These are phyloP conservation scores for Dallia pectoralis DNA, from an alignment of 2,797 vertebrate genomes.

Conservation along the genomic window DNA sequence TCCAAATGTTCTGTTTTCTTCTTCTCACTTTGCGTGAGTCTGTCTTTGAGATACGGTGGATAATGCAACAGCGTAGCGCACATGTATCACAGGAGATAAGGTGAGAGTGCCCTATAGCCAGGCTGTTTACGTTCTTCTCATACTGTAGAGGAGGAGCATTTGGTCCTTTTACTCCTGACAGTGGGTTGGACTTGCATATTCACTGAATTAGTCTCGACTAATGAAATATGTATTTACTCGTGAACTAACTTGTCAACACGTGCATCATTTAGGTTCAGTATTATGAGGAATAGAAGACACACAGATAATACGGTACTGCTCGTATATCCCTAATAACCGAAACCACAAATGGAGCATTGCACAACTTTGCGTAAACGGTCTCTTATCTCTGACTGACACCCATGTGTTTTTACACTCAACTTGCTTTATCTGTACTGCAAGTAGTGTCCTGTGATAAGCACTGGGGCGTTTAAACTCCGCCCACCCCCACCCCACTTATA, in stretches of 20 bases:
- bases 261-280: neutral
- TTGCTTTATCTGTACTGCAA: conserved; percentile 63
- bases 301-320: neutral
- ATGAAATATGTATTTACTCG: neutral
- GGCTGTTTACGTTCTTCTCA: conserved; percentile 68
- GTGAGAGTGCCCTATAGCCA: neutral
- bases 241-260: neutral
- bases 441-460: conserved; percentile 50
- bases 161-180: conserved; percentile 15
- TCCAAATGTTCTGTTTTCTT: conserved; percentile 23
- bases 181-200: conserved; percentile 41
- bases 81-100: conserved; percentile 67
- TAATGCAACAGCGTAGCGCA: conserved; percentile 45
- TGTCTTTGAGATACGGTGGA: conserved; percentile 57
- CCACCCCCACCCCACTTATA: conserved; percentile 6
- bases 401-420: conserved; percentile 49
- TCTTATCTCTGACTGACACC: conserved; percentile 65
- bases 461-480: conserved; percentile 42
- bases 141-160: conserved; percentile 42
- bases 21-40: conserved; percentile 17
- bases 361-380: conserved; percentile 51
- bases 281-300: neutral
- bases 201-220: conserved; percentile 29
- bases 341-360: conserved; percentile 16
- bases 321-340: neutral